A percentile compares a stretch with the other conserved stretches of the same genome.
phyloP scores from a whole-genome alignment of 2,797 vertebrate species.

The Etheostoma nigrum region DNA sequence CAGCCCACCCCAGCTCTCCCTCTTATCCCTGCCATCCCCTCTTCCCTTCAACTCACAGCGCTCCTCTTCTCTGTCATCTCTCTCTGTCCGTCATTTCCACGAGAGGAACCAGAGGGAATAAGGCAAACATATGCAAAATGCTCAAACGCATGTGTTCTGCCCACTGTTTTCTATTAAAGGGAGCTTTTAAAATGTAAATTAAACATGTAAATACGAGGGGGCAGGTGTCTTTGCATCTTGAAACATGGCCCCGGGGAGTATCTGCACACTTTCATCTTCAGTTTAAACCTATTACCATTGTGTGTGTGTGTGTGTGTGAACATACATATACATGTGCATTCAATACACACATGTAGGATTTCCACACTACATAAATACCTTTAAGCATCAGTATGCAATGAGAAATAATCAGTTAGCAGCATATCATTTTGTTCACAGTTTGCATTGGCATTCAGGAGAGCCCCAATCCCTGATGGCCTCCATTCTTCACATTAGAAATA shows the following conservation, averaged over 20 bases:
- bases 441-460: conserved; percentile 13
- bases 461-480: neutral
- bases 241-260: conserved; percentile 31
- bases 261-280: conserved; percentile 36
- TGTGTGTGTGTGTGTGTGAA: neutral
- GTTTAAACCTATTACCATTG: conserved; percentile 28
- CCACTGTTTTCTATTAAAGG: conserved; percentile 29
- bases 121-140: conserved; percentile 51
- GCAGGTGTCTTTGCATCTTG: conserved; percentile 19
- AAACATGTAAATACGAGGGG: conserved; percentile 49
- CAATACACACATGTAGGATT: neutral
- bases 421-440: neutral
- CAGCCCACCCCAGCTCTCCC: conserved; percentile 33
- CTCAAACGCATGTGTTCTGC: conserved; percentile 15
- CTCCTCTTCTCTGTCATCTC: conserved; percentile 11
- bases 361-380: neutral
- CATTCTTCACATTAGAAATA: conserved; percentile 28
- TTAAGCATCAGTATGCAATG: conserved; percentile 8
- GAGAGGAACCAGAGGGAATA: conserved; percentile 51
- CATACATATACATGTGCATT: neutral
- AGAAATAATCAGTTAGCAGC: conserved; percentile 4
- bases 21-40: conserved; percentile 34
- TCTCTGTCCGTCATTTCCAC: conserved; percentile 9
- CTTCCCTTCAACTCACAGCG: conserved; percentile 6
- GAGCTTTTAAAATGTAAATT: conserved; percentile 65